Evolutionary conservation across 1,140 invertebrate genomes (phyloP).

Genomic region (Brachionus calyciflorus): DNA sequence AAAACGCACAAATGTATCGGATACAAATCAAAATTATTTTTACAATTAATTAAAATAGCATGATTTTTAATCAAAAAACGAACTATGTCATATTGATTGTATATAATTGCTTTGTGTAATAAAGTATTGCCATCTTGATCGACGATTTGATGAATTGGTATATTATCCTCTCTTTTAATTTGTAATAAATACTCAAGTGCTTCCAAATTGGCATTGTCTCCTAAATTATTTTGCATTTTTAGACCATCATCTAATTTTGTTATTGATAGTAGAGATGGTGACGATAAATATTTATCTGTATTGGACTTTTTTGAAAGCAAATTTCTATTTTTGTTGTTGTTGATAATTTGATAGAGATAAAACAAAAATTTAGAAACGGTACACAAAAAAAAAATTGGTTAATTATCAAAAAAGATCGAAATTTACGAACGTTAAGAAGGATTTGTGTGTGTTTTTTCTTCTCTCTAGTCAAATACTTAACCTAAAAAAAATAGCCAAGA

Average conservation of each 20-base stretch:
- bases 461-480: conserved; percentile 22
- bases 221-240: conserved; percentile 17
- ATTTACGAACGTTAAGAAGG: conserved; percentile 6
- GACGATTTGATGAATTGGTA: conserved; percentile 25
- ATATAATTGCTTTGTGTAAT: conserved; percentile 43
- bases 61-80: conserved; percentile 28
- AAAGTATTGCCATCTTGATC: conserved; percentile 43
- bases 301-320: conserved; percentile 17
- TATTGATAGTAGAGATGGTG: conserved; percentile 8
- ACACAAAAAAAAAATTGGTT: conserved; percentile 1
- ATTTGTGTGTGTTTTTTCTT: too few species aligned
- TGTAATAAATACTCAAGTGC: conserved; percentile 40
- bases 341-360: conserved; percentile 33
- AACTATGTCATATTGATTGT: conserved; percentile 44
- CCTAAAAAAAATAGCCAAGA: neutral
- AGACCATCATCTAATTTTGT: conserved; percentile 8
- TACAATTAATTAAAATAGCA: conserved; percentile 30
- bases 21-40: conserved; percentile 40
- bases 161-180: conserved; percentile 33
- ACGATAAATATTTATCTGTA: conserved; percentile 25
- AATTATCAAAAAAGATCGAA: conserved; percentile 43
- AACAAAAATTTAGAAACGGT: neutral
- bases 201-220: conserved; percentile 29
- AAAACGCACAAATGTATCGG: conserved; percentile 42
- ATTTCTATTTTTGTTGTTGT: neutral